Evolutionary conservation across 2,797 vertebrate genomes (phyloP).

Genomic region (Pangasius macronema): DNA sequence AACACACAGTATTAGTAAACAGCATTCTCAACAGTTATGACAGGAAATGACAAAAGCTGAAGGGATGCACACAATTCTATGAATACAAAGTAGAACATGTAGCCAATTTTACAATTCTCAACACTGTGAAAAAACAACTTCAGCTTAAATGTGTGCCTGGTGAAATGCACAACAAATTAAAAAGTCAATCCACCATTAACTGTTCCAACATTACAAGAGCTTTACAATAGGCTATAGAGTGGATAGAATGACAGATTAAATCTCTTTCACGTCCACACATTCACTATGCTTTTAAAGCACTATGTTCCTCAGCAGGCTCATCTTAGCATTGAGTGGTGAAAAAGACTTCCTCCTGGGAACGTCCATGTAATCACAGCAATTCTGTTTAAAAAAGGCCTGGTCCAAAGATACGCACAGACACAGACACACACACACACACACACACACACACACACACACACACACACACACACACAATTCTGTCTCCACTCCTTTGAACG

Average conservation of each 20-base stretch:
- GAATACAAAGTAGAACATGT: neutral
- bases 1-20: neutral
- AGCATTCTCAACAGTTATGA: neutral
- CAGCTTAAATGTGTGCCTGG: neutral
- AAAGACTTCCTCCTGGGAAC: constrained; percentile 24
- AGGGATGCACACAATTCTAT: neutral
- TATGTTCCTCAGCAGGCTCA: constrained; percentile 1
- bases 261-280: constrained; percentile 21
- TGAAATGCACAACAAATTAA: neutral
- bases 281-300: constrained; percentile 24
- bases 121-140: neutral
- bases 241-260: constrained; percentile 9
- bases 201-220: neutral
- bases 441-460: neutral
- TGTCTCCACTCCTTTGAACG: neutral
- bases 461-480: neutral
- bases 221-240: neutral
- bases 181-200: neutral
- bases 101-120: neutral
- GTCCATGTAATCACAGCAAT: constrained; percentile 19
- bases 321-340: constrained; percentile 10
- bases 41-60: neutral
- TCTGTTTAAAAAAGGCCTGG: constrained; percentile 25
- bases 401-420: constrained; percentile 9
- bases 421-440: neutral